Base-by-base conservation (phyloP, 2,888 invertebrate species). In the Aphodius sticticus region DNA sequence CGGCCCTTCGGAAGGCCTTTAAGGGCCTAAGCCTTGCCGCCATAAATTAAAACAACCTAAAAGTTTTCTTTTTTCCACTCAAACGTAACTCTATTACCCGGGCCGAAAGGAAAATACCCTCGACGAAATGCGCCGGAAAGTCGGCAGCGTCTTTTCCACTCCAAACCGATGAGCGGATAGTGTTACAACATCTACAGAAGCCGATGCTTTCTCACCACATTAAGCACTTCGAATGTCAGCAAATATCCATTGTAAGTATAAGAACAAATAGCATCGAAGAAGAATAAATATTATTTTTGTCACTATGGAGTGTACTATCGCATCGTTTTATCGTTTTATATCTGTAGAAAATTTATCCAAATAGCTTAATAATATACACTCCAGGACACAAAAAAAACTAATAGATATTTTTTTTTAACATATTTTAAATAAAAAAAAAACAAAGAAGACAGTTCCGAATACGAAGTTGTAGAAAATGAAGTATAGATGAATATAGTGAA, bases 11-110 rank as follows among this genome's bases (percentile, higher is more conserved):
- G 53, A 53, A 53, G 7, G 53, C 53, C 53, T 53, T 53, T 53
- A 53, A 53, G 53, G 53, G 53, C 53, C 53, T 53, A 53, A 53
- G 53, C 53, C 53, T 53, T 53, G 53, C 53, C 53, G 53, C 53
- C 53, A 53, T 53, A 53, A 53, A 53, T 53, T 53, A 53, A 53
- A 53, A 53, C 53, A 53, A 53, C 53, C 53, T 53, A 53, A 53
- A 53, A 53, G 53, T 53, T 53, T 53, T 53, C 12, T 53, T 53
- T 53, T 53, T 53, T 53, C 53, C 53, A 53, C 53, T 53, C 53
- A 53, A 53, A 7, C 53, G 53, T 53, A 53, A 53, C 53, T 53
- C 53, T 53, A 53, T 53, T 53, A 53, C 53, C 53, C 53, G 12
- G 53, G 53, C 53, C 9, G 53, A 53, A 53, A 53, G 3, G 53